Percentiles rank a stretch among this genome's conserved stretches.
phyloP scores from a whole-genome alignment of 2,888 invertebrate species.

The Mesorhabditis sp. region DNA sequence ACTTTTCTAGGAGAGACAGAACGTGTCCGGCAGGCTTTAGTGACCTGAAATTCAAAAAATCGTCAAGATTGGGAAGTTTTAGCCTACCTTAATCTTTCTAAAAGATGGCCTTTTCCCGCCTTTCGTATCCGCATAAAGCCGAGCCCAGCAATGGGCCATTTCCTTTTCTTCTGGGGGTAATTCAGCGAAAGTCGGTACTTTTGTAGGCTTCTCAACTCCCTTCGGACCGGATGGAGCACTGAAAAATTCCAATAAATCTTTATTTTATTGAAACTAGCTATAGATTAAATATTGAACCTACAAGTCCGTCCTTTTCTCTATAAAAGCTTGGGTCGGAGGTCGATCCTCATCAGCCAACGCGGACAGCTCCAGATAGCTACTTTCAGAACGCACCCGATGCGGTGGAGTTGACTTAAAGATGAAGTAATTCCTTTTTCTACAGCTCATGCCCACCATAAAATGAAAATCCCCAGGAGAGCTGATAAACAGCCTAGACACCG shows the following conservation, averaged over 20 bases:
- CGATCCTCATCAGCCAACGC: neutral
- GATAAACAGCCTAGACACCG: neutral
- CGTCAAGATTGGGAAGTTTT: too few relatives aligned
- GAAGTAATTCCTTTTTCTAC: too few relatives aligned
- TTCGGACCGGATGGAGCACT: neutral
- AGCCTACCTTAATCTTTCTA: too few relatives aligned
- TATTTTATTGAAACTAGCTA: neutral
- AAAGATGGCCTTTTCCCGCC: too few relatives aligned
- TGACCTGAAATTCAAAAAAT: too few relatives aligned
- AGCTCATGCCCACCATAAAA: neutral
- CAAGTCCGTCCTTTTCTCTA: conserved; percentile 4
- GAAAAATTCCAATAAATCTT: neutral
- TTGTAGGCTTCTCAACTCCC: neutral
- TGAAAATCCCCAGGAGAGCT: neutral
- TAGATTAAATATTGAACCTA: neutral
- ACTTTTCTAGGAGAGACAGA: too few relatives aligned
- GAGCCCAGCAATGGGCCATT: neutral
- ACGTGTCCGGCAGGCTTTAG: too few relatives aligned
- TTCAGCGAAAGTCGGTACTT: neutral
- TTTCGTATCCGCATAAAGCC: too few relatives aligned
- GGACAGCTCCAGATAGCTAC: neutral
- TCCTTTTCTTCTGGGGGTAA: neutral
- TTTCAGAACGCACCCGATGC: neutral
- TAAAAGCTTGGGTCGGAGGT: neutral
- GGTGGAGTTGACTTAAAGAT: neutral